These are phyloP conservation scores for Formica exsecta DNA, from an alignment of 1,140 invertebrate species.

Conservation along the genomic window DNA sequence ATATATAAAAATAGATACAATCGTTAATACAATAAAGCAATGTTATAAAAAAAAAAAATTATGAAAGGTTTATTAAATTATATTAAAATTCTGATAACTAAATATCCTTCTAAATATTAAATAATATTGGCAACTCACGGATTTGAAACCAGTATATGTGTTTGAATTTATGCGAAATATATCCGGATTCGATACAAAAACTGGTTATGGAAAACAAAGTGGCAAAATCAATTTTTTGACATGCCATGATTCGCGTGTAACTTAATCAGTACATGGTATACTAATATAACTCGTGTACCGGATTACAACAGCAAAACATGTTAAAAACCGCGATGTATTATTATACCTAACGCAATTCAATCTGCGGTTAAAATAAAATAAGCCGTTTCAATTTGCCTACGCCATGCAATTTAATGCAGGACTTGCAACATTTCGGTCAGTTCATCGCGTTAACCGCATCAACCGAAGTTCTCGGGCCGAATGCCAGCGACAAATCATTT, in stretches of 20 bases:
- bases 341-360: conserved; percentile 49
- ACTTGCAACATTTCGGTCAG: conserved; percentile 59
- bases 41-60: conserved; percentile 8
- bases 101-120: conserved; percentile 17
- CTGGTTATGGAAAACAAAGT: conserved; percentile 30
- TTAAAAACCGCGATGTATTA: conserved; percentile 53
- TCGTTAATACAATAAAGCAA: too few relatives aligned
- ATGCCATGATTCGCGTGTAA: conserved; percentile 9
- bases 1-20: too few relatives aligned
- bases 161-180: conserved; percentile 4
- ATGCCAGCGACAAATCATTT: conserved; percentile 61
- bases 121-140: neutral
- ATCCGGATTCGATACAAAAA: neutral
- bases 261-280: conserved; percentile 36
- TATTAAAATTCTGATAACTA: neutral
- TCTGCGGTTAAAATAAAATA: conserved; percentile 55
- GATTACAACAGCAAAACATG: conserved; percentile 8
- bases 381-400: conserved; percentile 56
- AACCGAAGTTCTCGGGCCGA: conserved; percentile 55
- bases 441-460: conserved; percentile 64
- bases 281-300: conserved; percentile 20
- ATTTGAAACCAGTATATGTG: neutral
- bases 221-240: conserved; percentile 29
- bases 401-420: conserved; percentile 40
- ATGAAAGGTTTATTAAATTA: neutral